Base-by-base conservation (phyloP, 2,113 vertebrate genomes). In the Onychorhynchus coronatus region DNA sequence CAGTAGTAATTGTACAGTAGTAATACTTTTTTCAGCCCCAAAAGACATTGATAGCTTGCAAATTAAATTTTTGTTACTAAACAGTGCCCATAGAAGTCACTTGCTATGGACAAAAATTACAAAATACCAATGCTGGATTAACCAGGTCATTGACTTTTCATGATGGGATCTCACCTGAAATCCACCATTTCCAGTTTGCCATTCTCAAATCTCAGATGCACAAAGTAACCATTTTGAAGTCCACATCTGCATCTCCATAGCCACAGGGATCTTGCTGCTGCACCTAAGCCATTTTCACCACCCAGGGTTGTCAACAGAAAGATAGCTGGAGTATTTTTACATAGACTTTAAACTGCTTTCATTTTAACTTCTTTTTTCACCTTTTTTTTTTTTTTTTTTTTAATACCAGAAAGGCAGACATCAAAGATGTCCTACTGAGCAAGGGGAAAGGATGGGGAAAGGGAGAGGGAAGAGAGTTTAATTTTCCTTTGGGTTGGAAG, bases 161-260 rank as follows among this genome's bases (percentile, higher is more conserved):
- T 68, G 24, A 33, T 0, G 1, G 27, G 24, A 68, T 53, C 59
- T 59, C 35, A 35, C 1, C 6, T 67, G 39, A 70, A 73, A 77
- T 11, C 56, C 33, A 52, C 2, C 12, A 1, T 53, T 85, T 65
- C 49, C 39, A 30, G n/a, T 63, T 74, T 74, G 42, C 17, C 55
- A 27, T 77, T 96, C 76, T 67, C 95, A 84, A 93, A 94, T 61
- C 82, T 94, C 96, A 95, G 90, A 93, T 96, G 93, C 90, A 94
- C 90, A 90, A 95, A 92, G 30, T n/a, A 52, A 49, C 52, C 39
- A 30, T 46, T 89, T 49, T 9, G 8, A 85, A 82, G 52, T 10
- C 53, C 77, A 65, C 35, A 50, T 44, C 52, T 58, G 49, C 37
- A 49, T 5, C 42, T 71, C 39, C 5, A 2, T 27, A 77, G 76